Conservation (phyloP, 2,113 vertebrate genomes). For the Pyrgilauda ruficollis region DNA sequence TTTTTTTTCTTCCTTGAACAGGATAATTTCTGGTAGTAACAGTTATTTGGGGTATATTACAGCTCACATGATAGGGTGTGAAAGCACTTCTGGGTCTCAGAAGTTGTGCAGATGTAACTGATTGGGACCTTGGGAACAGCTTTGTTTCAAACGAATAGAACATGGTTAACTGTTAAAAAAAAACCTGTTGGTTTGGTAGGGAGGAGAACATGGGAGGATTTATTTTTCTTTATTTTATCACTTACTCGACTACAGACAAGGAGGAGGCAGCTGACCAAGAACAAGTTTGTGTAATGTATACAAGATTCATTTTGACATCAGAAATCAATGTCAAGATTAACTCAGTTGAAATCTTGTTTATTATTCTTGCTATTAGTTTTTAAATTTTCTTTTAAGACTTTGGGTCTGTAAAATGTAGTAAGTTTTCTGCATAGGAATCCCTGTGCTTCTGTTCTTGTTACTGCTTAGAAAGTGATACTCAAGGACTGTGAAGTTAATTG, state of each 20-base stretch:
- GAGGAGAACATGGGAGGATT: not conserved
- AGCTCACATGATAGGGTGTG: accelerated
- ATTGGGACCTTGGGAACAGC: not conserved
- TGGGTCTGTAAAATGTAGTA: not conserved
- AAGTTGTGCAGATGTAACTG: not conserved
- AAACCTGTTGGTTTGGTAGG: not conserved
- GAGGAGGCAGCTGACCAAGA: not conserved
- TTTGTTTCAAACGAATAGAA: not conserved
- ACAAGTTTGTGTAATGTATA: not conserved
- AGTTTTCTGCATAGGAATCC: not conserved
- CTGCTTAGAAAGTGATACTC: not conserved
- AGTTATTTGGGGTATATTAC: not conserved
- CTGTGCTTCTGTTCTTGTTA: not conserved
- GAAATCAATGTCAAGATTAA: not conserved
- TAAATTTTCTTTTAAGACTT: not conserved
- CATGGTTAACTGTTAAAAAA: not conserved
- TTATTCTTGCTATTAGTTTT: not conserved
- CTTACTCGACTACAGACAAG: not conserved
- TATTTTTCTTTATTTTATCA: not conserved
- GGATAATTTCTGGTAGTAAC: not conserved
- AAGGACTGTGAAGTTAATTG: not conserved
- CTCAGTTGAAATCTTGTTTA: not conserved
- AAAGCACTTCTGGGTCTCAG: not conserved
- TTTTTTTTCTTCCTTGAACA: not conserved
- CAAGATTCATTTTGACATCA: not conserved